Conservation (phyloP, 2,113 vertebrate species). For the Saguinus imperator region DNA sequence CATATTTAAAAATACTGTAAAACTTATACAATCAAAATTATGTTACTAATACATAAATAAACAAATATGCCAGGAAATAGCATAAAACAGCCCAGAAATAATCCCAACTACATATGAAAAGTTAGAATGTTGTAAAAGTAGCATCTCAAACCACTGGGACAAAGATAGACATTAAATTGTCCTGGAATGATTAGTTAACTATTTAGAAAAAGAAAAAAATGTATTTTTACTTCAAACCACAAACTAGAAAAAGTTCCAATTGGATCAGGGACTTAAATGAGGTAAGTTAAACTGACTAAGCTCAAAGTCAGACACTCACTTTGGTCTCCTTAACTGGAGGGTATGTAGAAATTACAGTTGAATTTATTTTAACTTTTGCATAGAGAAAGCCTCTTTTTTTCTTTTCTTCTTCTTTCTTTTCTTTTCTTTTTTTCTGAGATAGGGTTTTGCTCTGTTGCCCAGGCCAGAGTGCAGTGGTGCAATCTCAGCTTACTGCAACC, state of each 20-base stretch:
- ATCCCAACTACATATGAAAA: not conserved
- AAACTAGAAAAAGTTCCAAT: not conserved
- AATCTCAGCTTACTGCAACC: no score
- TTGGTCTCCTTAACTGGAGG: not conserved
- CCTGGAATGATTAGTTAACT: not conserved
- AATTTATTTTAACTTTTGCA: not conserved
- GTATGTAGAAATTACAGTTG: not conserved
- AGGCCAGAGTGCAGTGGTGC: no score
- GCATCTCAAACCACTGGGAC: not conserved
- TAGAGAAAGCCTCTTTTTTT: not conserved
- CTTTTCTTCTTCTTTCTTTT: no score
- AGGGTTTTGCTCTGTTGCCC: no score
- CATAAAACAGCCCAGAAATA: not conserved
- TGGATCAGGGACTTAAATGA: not conserved
- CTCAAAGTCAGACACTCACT: not conserved
- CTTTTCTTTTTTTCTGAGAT: no score
- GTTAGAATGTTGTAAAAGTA: not conserved
- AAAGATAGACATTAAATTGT: not conserved
- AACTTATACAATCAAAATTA: not conserved
- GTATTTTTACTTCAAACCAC: not conserved
- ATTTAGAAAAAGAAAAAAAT: conserved; percentile 15
- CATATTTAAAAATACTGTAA: not conserved
- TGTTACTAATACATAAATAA: not conserved
- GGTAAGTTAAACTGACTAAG: not conserved
- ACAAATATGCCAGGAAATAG: not conserved